These are phyloP conservation scores for Drosophila emarginata DNA, from an alignment of 2,888 invertebrate species.

Conservation along the genomic window DNA sequence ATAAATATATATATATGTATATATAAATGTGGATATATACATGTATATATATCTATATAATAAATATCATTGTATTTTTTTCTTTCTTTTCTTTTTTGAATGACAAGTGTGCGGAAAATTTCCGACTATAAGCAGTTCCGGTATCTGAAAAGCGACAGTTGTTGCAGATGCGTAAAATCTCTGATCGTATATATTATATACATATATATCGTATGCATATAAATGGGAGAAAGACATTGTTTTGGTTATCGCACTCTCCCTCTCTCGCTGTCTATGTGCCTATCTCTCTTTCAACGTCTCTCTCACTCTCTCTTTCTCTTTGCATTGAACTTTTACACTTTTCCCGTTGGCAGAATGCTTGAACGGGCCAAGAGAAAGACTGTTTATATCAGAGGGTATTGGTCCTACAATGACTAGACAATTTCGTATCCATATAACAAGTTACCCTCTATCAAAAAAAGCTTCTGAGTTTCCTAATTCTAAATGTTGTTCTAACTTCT, in stretches of 20 bases:
- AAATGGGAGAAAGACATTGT: too few species aligned
- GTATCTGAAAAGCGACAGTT: conserved; percentile 25
- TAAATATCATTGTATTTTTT: conserved; percentile 4
- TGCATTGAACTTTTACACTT: conserved; percentile 70
- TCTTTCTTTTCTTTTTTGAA: too few species aligned
- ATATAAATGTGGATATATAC: background rate
- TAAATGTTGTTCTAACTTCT: background rate
- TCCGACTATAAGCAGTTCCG: conserved; percentile 44
- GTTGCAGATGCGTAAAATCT: conserved; percentile 47
- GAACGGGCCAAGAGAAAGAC: conserved; percentile 50
- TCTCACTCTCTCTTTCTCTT: conserved; percentile 9
- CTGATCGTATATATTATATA: conserved; percentile 19
- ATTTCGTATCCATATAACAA: conserved; percentile 48
- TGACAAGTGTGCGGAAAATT: conserved; percentile 52
- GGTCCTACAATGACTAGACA: conserved; percentile 70
- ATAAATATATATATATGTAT: background rate
- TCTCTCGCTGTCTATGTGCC: conserved; percentile 20
- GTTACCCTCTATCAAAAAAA: conserved; percentile 38
- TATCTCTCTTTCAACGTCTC: background rate
- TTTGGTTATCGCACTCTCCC: background rate
- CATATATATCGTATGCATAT: background rate
- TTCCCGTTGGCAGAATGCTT: conserved; percentile 41
- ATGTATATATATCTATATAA: conserved; percentile 1
- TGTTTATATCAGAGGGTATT: conserved; percentile 72
- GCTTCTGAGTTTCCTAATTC: background rate